phyloP scores from a whole-genome alignment of 2,888 invertebrate species.

The Troides oblongomaculatus region DNA sequence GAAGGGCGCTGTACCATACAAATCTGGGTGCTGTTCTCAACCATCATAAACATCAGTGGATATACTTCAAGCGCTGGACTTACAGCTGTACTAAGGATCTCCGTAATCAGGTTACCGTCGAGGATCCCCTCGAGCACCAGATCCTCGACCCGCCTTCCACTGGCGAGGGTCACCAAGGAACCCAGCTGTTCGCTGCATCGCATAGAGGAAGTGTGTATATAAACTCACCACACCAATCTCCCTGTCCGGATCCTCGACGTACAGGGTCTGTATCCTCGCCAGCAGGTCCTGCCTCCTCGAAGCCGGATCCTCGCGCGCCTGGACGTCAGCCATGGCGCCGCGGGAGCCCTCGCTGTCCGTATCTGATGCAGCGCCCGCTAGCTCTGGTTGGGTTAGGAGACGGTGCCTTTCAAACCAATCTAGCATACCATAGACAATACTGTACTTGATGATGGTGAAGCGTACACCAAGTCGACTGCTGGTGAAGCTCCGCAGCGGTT shows the following conservation, averaged over 20 bases:
- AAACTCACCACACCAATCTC: conserved; percentile 76
- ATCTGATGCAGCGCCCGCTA: conserved; percentile 72
- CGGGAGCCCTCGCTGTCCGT: conserved; percentile 68
- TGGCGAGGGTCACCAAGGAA: too few species aligned
- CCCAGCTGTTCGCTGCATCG: too few species aligned
- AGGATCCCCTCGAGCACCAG: too few species aligned
- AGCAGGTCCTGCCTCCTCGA: conserved; percentile 46
- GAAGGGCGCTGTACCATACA: too few species aligned
- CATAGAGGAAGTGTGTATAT: neutral
- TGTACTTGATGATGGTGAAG: neutral
- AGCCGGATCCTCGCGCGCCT: conserved; percentile 38
- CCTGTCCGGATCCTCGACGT: conserved; percentile 72
- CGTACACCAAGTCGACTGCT: too few species aligned
- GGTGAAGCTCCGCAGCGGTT: too few species aligned
- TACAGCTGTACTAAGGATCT: too few species aligned
- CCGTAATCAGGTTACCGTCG: too few species aligned
- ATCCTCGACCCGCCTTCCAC: too few species aligned
- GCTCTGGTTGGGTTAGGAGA: conserved; percentile 49
- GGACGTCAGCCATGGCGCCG: conserved; percentile 49
- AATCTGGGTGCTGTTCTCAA: too few species aligned
- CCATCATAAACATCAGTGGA: too few species aligned
- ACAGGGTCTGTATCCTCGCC: conserved; percentile 53
- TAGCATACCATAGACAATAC: conserved; percentile 6
- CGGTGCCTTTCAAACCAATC: conserved; percentile 9
- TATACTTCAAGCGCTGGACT: too few species aligned